phyloP scores from a whole-genome alignment of 2,888 invertebrate genomes.

The Andrena praecox region DNA sequence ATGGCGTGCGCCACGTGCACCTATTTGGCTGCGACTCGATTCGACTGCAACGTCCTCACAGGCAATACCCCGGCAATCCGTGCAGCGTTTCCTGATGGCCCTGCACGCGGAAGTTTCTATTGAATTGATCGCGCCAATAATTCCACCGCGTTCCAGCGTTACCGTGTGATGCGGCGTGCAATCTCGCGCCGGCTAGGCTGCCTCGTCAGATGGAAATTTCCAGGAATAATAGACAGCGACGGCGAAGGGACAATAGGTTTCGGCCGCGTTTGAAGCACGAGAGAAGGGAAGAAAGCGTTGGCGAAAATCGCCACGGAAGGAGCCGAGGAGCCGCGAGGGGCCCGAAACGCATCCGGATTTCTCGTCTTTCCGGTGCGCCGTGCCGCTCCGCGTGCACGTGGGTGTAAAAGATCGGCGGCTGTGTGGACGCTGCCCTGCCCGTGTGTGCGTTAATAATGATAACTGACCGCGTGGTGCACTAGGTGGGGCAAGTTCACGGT shows the following conservation, averaged over 20 bases:
- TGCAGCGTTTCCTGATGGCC: neutral
- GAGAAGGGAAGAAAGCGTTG: neutral
- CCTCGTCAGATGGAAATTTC: neutral
- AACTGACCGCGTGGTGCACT: conserved; percentile 76
- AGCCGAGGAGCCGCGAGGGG: neutral
- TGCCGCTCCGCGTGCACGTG: conserved; percentile 31
- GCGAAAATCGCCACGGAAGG: neutral
- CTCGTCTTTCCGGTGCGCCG: conserved; percentile 34
- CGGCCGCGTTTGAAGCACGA: too few species aligned
- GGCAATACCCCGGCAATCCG: conserved; percentile 17
- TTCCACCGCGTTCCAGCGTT: neutral
- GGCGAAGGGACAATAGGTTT: too few species aligned
- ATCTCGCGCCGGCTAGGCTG: neutral
- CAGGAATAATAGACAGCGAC: too few species aligned
- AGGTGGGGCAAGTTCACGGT: conserved; percentile 82
- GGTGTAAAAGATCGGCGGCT: conserved; percentile 35
- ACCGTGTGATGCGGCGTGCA: neutral
- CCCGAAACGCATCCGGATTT: conserved; percentile 43
- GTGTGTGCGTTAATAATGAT: conserved; percentile 79
- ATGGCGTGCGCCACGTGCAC: conserved; percentile 17
- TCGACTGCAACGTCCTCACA: conserved; percentile 11
- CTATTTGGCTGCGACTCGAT: neutral
- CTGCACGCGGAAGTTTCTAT: conserved; percentile 26
- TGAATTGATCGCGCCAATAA: conserved; percentile 14
- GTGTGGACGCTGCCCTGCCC: conserved; percentile 35